These are phyloP conservation scores for Streblospio benedicti DNA, from an alignment of 1,140 invertebrate genomes.

Conservation along the genomic window DNA sequence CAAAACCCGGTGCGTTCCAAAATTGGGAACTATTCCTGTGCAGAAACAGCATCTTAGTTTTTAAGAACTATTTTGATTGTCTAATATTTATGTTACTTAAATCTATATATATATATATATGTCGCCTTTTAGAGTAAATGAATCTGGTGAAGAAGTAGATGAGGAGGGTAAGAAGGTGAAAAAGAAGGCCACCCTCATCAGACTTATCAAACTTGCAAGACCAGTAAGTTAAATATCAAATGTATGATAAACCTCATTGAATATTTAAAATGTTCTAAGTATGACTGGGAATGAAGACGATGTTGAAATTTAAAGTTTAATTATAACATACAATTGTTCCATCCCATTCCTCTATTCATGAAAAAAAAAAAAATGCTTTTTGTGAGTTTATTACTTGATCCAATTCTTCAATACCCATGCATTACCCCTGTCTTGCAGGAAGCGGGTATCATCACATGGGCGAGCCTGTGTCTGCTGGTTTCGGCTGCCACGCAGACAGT, in stretches of 20 bases:
- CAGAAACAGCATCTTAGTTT: no score
- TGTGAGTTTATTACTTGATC: background rate
- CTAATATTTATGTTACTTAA: no score
- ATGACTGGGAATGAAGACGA: background rate
- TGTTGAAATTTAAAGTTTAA: background rate
- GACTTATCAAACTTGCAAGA: conserved; percentile 34
- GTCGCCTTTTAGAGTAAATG: no score
- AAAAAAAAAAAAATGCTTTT: background rate
- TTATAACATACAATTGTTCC: background rate
- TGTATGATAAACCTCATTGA: background rate
- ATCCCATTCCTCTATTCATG: background rate
- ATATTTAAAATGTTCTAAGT: background rate
- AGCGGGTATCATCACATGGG: conserved; percentile 24
- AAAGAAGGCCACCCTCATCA: conserved; percentile 25
- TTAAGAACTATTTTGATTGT: no score
- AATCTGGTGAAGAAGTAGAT: conserved; percentile 33
- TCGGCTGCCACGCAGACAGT: conserved; percentile 36
- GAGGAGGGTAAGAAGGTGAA: conserved; percentile 32
- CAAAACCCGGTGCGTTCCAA: no score
- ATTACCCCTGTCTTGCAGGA: conserved; percentile 26
- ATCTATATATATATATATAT: no score
- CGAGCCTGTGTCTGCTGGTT: conserved; percentile 25
- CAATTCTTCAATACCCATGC: background rate
- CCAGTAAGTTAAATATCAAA: conserved; percentile 28
- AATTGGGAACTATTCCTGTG: no score